These are phyloP conservation scores for Thymelicus acteon DNA, from an alignment of 2,888 invertebrate genomes.

Conservation along the genomic window DNA sequence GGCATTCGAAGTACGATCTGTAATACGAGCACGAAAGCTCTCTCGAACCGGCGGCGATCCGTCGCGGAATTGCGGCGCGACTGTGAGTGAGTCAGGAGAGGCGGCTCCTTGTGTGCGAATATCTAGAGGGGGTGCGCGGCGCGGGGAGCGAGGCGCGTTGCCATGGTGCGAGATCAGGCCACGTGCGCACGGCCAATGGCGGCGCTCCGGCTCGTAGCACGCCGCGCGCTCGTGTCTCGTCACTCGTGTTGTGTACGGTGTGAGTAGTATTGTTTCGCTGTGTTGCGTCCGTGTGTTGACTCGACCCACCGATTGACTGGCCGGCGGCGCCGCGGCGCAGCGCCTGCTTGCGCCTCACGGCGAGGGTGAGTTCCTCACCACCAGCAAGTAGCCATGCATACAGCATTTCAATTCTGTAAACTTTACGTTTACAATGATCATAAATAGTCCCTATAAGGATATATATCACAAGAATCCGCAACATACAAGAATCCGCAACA, in stretches of 20 bases:
- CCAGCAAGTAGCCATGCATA: too few relatives aligned
- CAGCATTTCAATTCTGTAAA: too few relatives aligned
- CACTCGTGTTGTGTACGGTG: background rate
- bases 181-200: slow-evolving; percentile 88
- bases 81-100: slow-evolving; percentile 44
- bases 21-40: slow-evolving; percentile 34
- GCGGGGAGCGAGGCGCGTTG: slow-evolving; percentile 64
- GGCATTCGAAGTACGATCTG: slow-evolving; percentile 47
- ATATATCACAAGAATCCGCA: too few relatives aligned
- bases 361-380: too few relatives aligned
- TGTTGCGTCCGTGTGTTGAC: background rate
- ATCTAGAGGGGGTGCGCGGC: slow-evolving; percentile 53
- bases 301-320: background rate
- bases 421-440: too few relatives aligned
- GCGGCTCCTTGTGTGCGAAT: slow-evolving; percentile 46
- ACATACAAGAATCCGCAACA: too few relatives aligned
- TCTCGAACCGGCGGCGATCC: slow-evolving; percentile 21
- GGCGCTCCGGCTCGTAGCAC: slow-evolving; percentile 47
- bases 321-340: too few relatives aligned
- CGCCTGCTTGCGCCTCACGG: too few relatives aligned
- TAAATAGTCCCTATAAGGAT: too few relatives aligned
- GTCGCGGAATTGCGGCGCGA: slow-evolving; percentile 45
- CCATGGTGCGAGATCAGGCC: slow-evolving; percentile 92
- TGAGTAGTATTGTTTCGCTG: background rate
- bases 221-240: slow-evolving; percentile 48